A percentile compares a stretch with the other conserved stretches of the same genome.
These are phyloP conservation scores for Baronia brevicornis DNA, from an alignment of 2,888 invertebrate species.

Conservation along the genomic window DNA sequence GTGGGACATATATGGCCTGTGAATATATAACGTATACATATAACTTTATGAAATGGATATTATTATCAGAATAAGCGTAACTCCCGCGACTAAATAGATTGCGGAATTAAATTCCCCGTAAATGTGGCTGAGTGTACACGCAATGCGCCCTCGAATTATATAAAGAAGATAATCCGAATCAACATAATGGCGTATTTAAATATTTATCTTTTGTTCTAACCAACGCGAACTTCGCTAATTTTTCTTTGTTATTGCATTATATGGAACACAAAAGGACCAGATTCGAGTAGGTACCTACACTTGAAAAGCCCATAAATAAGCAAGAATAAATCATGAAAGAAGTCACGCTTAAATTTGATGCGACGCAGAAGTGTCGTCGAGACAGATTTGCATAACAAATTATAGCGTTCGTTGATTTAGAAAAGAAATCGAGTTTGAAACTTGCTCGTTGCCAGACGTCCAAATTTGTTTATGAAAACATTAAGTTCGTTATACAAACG, in stretches of 20 bases:
- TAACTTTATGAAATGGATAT: no score
- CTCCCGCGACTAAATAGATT: no score
- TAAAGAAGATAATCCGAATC: constrained; percentile 11
- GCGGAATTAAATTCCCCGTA: no score
- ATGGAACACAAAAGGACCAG: constrained; percentile 9
- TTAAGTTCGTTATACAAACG: constrained; percentile 18
- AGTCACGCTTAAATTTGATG: constrained; percentile 24
- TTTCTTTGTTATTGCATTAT: constrained; percentile 12
- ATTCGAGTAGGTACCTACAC: constrained; percentile 6
- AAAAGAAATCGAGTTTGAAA: constrained; percentile 21
- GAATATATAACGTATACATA: no score
- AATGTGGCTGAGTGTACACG: no score
- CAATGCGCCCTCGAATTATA: constrained; percentile 14
- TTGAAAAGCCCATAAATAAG: constrained; percentile 15
- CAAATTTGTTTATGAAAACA: constrained; percentile 27
- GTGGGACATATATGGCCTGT: no score
- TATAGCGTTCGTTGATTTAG: constrained; percentile 28
- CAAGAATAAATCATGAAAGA: constrained; percentile 19
- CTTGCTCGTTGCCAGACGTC: constrained; percentile 22
- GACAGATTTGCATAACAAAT: constrained; percentile 28
- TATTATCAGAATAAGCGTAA: no score
- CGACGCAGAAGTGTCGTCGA: constrained; percentile 26
- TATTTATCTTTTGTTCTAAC: constrained; percentile 14
- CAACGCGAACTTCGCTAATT: constrained; percentile 1
- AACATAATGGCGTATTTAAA: constrained; percentile 15